phyloP scores from a whole-genome alignment of 2,888 invertebrate species.

The Lycaena phlaeas region DNA sequence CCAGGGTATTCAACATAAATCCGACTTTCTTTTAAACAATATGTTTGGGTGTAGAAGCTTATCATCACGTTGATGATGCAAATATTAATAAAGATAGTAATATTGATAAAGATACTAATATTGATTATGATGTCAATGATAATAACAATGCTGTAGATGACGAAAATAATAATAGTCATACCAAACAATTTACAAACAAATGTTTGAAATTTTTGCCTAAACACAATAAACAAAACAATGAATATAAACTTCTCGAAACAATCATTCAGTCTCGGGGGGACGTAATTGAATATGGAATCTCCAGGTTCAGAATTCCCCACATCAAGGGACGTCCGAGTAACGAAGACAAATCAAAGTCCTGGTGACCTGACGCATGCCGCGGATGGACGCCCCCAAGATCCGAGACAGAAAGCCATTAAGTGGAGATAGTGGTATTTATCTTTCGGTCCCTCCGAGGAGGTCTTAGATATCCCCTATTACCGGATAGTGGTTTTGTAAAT shows the following conservation, averaged over 20 bases:
- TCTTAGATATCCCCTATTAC: conserved; percentile 44
- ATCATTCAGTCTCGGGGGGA: conserved; percentile 24
- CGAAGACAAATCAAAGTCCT: conserved; percentile 66
- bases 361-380: conserved; percentile 41
- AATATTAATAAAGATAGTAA: too few species aligned
- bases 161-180: too few species aligned
- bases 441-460: conserved; percentile 39
- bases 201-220: too few species aligned
- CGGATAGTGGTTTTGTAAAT: conserved; percentile 22
- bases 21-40: too few species aligned
- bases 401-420: conserved; percentile 59
- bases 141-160: too few species aligned
- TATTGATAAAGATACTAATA: too few species aligned
- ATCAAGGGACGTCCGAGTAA: conserved; percentile 43
- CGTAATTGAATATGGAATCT: conserved; percentile 24
- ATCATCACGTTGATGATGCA: too few species aligned
- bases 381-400: conserved; percentile 48
- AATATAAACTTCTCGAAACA: conserved; percentile 12
- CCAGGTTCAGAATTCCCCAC: conserved; percentile 23
- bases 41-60: too few species aligned
- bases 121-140: too few species aligned
- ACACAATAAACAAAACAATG: neutral
- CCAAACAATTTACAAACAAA: too few species aligned
- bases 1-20: too few species aligned
- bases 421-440: conserved; percentile 62